Base-by-base conservation (phyloP, 2,113 vertebrate species). In the Malurus cyaneus region DNA sequence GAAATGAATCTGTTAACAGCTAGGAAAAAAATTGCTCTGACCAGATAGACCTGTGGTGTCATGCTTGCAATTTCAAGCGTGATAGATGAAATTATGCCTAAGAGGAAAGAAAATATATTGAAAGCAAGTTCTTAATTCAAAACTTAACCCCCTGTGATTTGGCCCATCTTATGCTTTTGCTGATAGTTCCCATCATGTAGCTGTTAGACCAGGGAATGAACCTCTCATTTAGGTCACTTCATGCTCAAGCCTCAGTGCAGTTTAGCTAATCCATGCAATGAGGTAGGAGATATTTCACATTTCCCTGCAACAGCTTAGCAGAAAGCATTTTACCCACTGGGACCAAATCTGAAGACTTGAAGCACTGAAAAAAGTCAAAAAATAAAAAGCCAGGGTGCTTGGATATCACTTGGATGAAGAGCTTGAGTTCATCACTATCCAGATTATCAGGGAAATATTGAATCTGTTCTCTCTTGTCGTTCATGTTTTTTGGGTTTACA, bases 1-100 rank as follows among this genome's bases (percentile, higher is more conserved):
- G 94, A 97, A 98, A 96, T 93, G 60, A 95, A 96, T 95, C 94
- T 96, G 60, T 97, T 96, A 94, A 85, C 65, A 94, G 70, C 78
- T 85, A 86, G 56, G 42, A 87, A 96, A 85, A 88, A 95, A 95
- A 92, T 50, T 92, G 60, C 69, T 95, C n/a, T 10, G 88, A 62
- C 53, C 70, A 92, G 71, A 88, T 56, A 83, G 86, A 93, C 52
- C 80, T 89, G 65, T 90, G 77, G 76, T 94, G 91, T 80, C 71
- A 83, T 39, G 86, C 69, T 95, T 97, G 81, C 77, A 95, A 94
- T 97, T 98, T 96, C 92, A 88, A 95, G 87, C 64, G 15, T 46
- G 60, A 39, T 46, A 49, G 96, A 77, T 74, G 66, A 94, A 97
- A 97, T 96, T 89, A 96, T 53, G 60, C 67, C 66, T 77, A 53